Evolutionary conservation across 2,113 vertebrate genomes (phyloP), one percentile per base, ranked within the genome.

Genomic region (Oncorhynchus mykiss): DNA sequence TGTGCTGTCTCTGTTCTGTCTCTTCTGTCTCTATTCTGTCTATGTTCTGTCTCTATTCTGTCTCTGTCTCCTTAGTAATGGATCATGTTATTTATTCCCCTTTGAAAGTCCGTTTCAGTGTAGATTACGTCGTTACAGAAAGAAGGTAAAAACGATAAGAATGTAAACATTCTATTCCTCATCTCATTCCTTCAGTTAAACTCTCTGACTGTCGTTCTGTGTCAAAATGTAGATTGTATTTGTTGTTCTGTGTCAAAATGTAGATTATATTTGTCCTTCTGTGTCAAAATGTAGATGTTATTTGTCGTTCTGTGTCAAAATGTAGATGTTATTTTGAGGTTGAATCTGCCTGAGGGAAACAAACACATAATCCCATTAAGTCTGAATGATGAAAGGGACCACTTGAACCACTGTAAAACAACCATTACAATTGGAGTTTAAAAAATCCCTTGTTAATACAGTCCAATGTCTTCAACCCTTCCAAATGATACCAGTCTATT

Each of bases 341-440:
- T 24, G 24, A 66, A 18, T 80, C 71, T 86, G 89, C 88, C 89
- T 82, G 84, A 81, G 88, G 79, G 45, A 83, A 88, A 83, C 83
- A 85, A 75, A 82, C 81, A 80, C 75, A 31, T 5, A 90, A 90
- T 90, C 79, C 82, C 80, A 88, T 90, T 73, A 75, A 75, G 82
- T 72, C 85, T 75, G 78, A 78, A 91, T 90, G 90, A 90, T 75
- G 76, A 90, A 90, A 88, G 83, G 80, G 84, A 80, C 87, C 71
- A 71, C 72, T 80, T 76, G 85, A 79, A 91, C 25, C 25, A 91
- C 75, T 75, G 74, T 78, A 82, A 88, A 86, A 87, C 71, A 70
- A 45, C 76, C 78, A 89, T 90, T 77, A 82, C 77, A 80, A 89
- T 88, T 81, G 85, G 31, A 31, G 31, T 5, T 31, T 49, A 83